Evolutionary conservation across 2,113 vertebrate species (phyloP).

Genomic region (Lasiurus borealis): DNA sequence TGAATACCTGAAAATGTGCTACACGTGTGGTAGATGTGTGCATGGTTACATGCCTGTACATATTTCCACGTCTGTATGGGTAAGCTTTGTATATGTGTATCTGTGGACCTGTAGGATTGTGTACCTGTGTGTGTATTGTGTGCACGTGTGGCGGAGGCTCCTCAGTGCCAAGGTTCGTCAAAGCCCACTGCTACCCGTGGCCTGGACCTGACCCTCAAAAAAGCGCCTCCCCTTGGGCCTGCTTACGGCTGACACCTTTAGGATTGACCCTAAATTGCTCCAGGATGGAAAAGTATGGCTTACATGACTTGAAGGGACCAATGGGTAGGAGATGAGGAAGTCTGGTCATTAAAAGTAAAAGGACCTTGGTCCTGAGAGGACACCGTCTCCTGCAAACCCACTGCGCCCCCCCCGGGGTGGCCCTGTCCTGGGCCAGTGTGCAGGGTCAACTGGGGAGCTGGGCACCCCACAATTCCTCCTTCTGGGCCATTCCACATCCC

Average conservation of each 20-base stretch:
- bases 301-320: not conserved
- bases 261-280: not conserved
- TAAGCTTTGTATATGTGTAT: fast-evolving
- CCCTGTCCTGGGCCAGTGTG: no score
- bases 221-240: not conserved
- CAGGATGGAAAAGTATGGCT: not conserved
- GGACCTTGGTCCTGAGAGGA: not conserved
- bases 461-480: no score
- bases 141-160: not conserved
- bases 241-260: not conserved
- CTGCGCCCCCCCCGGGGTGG: fast-evolving
- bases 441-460: not conserved
- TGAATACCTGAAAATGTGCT: not conserved
- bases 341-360: not conserved
- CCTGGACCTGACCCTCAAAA: not conserved
- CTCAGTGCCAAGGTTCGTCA: fast-evolving
- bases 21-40: not conserved
- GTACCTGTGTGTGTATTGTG: fast-evolving
- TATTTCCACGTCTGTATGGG: not conserved
- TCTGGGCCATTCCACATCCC: not conserved
- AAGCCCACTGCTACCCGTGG: not conserved
- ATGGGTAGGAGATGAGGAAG: not conserved
- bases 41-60: no score
- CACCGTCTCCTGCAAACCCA: not conserved
- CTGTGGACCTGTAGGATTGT: no score